phyloP scores from a whole-genome alignment of 1,140 invertebrate genomes.

The Acromyrmex heyeri region DNA sequence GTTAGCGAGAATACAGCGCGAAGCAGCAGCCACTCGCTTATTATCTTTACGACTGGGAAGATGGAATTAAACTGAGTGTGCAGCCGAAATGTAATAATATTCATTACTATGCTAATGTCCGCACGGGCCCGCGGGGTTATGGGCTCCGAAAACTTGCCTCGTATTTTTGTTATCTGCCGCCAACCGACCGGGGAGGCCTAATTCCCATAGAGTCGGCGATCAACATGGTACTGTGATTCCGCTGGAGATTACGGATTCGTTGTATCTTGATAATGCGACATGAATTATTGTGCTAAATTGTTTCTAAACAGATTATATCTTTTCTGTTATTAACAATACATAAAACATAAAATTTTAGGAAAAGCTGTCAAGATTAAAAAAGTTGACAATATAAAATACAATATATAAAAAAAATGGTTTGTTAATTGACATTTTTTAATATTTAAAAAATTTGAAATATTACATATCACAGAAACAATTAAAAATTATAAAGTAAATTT shows the following conservation, averaged over 20 bases:
- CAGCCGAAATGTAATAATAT: slow-evolving; percentile 87
- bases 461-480: background rate
- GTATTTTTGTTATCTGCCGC: slow-evolving; percentile 86
- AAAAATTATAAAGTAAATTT: background rate
- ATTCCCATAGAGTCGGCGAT: slow-evolving; percentile 69
- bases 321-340: background rate
- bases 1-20: slow-evolving; percentile 69
- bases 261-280: slow-evolving; percentile 47
- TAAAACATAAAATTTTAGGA: background rate
- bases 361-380: background rate
- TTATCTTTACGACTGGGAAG: slow-evolving; percentile 87
- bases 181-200: slow-evolving; percentile 76
- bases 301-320: background rate
- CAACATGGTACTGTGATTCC: slow-evolving; percentile 50
- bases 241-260: slow-evolving; percentile 22
- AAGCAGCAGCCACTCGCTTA: slow-evolving; percentile 83
- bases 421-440: background rate
- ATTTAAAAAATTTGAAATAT: background rate
- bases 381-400: background rate
- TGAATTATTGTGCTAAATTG: slow-evolving; percentile 15
- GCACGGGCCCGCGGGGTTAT: slow-evolving; percentile 82
- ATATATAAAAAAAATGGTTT: no score
- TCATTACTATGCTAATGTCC: slow-evolving; percentile 87
- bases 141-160: slow-evolving; percentile 83
- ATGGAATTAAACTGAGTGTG: slow-evolving; percentile 87